phyloP scores from a whole-genome alignment of 2,797 vertebrate species.

The Graptemys geographica region DNA sequence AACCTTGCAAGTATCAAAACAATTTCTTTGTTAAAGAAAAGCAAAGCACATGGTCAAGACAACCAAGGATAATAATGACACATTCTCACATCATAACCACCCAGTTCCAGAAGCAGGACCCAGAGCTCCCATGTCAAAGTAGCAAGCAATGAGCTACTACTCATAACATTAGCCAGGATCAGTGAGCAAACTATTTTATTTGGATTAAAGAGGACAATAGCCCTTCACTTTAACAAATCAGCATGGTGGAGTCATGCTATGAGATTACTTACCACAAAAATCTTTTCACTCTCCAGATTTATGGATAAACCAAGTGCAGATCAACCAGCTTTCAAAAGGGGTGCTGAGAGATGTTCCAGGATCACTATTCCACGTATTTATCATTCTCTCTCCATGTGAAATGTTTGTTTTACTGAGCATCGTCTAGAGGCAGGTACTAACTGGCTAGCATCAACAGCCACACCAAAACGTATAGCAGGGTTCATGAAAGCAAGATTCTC shows the following conservation, averaged over 20 bases:
- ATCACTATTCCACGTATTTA: neutral
- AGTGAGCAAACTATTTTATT: too few relatives aligned
- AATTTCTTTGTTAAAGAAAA: fast-evolving
- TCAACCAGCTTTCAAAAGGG: neutral
- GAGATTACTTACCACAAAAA: neutral
- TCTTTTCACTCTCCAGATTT: neutral
- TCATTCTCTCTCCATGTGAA: neutral
- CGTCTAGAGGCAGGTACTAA: neutral
- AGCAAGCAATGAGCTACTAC: neutral
- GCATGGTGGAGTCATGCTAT: fast-evolving
- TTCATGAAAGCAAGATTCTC: neutral
- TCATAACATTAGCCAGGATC: neutral
- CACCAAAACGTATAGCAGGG: neutral
- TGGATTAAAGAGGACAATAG: neutral
- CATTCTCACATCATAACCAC: neutral
- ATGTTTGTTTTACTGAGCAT: neutral
- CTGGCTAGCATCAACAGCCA: neutral
- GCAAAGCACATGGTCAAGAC: neutral
- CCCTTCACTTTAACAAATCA: neutral
- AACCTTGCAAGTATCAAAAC: neutral
- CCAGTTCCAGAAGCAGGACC: neutral
- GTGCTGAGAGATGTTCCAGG: neutral
- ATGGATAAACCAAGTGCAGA: neutral
- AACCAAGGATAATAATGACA: neutral
- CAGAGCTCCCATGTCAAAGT: neutral